Conservation (phyloP, 2,797 vertebrate genomes). For the Cyprinella venusta region DNA sequence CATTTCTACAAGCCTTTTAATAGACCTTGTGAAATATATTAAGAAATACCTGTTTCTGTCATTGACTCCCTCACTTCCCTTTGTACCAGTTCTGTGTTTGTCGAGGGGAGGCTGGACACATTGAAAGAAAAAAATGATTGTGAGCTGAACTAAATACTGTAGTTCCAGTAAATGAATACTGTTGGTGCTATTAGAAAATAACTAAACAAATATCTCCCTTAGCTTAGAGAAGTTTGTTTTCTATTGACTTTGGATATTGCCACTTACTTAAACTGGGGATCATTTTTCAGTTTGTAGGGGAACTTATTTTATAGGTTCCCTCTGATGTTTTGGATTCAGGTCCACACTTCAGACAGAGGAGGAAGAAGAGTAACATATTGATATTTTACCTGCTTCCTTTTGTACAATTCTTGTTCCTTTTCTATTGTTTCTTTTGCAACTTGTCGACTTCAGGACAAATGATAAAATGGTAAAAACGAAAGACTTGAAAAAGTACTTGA, state of each 20-base stretch:
- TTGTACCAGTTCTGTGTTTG: neutral
- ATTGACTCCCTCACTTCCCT: neutral
- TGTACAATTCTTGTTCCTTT: constrained; percentile 8
- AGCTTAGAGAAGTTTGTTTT: constrained; percentile 6
- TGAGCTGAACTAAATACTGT: neutral
- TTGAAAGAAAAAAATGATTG: neutral
- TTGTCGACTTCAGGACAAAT: neutral
- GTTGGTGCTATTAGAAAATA: neutral
- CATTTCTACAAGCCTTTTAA: neutral
- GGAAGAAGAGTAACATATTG: neutral
- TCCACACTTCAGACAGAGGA: neutral
- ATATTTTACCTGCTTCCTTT: constrained; percentile 20
- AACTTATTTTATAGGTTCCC: neutral
- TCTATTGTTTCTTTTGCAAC: neutral
- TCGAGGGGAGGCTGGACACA: neutral
- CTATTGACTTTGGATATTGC: neutral
- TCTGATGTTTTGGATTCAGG: neutral
- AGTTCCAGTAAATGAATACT: neutral
- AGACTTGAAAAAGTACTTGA: neutral
- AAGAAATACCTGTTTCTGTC: neutral
- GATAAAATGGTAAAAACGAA: neutral
- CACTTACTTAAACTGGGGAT: neutral
- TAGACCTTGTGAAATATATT: constrained; percentile 22
- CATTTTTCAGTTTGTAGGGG: neutral
- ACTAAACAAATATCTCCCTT: neutral